Conservation (phyloP, 1,140 invertebrate species). For the Streblospio benedicti region DNA sequence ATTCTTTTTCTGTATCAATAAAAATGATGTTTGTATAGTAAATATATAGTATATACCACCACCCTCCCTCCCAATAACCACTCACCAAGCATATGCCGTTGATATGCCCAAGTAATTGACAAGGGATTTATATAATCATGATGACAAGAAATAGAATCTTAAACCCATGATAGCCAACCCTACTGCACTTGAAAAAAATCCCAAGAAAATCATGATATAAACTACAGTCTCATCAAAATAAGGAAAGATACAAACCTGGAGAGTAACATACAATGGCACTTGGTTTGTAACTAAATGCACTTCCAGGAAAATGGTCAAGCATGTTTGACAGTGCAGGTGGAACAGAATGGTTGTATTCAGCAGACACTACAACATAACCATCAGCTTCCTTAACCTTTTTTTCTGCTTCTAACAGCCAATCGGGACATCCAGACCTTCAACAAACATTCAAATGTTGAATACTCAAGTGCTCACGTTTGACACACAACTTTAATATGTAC, state of each 20-base stretch:
- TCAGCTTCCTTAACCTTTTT: conserved; percentile 42
- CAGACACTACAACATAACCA: conserved; percentile 46
- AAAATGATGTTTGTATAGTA: no score
- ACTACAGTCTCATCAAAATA: background rate
- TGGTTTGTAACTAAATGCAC: conserved; percentile 44
- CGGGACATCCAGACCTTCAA: conserved; percentile 36
- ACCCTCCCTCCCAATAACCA: no score
- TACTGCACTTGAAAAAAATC: background rate
- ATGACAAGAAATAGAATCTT: background rate
- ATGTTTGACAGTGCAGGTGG: conserved; percentile 48
- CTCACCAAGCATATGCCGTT: no score
- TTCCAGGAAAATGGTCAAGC: conserved; percentile 48
- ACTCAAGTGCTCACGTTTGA: no score
- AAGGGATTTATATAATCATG: no score
- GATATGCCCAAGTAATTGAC: no score
- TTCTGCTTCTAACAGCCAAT: conserved; percentile 40
- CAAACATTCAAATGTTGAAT: no score
- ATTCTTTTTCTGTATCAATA: no score
- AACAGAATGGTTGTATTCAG: conserved; percentile 49
- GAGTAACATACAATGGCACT: conserved; percentile 49
- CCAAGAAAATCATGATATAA: background rate
- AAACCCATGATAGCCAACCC: background rate
- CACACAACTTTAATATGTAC: no score
- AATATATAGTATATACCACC: no score
- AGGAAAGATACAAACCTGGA: conserved; percentile 32